Evolutionary conservation across 2,797 vertebrate genomes (phyloP).

Genomic region (Poliocrania exsul): DNA sequence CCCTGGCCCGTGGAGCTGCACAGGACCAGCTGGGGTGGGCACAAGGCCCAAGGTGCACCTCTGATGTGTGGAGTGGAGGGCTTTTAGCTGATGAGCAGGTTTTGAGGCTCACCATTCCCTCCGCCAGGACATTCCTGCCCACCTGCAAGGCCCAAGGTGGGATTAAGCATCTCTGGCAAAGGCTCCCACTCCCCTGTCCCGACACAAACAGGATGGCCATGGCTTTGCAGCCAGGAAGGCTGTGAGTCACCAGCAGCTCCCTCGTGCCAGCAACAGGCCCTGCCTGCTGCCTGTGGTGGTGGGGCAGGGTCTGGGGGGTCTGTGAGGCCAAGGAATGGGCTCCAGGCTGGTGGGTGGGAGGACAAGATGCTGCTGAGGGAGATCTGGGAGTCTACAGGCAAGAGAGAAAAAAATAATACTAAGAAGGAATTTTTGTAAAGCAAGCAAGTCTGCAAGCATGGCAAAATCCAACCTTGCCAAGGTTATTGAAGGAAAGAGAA

Average conservation of each 20-base stretch:
- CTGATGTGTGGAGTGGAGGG: not conserved
- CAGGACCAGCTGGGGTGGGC: not conserved
- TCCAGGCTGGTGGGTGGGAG: rapidly evolving
- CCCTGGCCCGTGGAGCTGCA: not conserved
- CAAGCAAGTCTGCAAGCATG: not conserved
- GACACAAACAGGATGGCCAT: not conserved
- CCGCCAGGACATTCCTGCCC: not conserved
- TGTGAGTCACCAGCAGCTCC: not conserved
- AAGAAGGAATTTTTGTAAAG: not conserved
- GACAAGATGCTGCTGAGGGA: not conserved
- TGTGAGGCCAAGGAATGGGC: not conserved
- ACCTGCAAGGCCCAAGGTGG: not conserved
- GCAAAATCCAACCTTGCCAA: not conserved
- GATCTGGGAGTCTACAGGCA: not conserved
- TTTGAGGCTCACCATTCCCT: rapidly evolving
- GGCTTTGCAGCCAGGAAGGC: not conserved
- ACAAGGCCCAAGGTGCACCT: not conserved
- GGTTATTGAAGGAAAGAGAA: not conserved
- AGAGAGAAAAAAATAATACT: not conserved
- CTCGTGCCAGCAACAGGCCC: not conserved
- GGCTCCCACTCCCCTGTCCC: not conserved
- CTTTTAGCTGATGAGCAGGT: not conserved
- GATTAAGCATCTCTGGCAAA: not conserved
- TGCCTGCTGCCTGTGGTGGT: rapidly evolving
- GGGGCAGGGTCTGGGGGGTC: not conserved